phyloP scores from a whole-genome alignment of 92 coral and sea anemone genomes.

The Heteractis magnifica region DNA sequence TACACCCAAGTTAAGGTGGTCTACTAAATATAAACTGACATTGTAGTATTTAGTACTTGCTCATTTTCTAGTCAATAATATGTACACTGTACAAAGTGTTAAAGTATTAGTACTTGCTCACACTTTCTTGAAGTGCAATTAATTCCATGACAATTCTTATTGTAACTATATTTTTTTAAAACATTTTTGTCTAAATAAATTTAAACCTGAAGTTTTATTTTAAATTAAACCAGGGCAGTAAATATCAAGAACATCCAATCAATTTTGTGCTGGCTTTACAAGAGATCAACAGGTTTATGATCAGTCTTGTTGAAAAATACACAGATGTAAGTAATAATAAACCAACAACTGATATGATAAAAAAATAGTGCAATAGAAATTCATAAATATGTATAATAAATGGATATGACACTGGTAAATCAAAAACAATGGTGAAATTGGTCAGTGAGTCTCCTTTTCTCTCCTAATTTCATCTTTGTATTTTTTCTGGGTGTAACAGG shows the following conservation, averaged over 20 bases:
- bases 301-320: constrained; percentile 15
- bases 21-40: too few species aligned
- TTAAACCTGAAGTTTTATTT: not conserved
- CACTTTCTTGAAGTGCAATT: not conserved
- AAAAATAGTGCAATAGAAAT: not conserved
- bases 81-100: too few species aligned
- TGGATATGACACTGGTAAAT: too few species aligned
- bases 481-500: too few species aligned
- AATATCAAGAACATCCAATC: constrained; percentile 54
- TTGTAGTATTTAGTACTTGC: too few species aligned
- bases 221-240: constrained; percentile 23
- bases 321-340: constrained; percentile 3
- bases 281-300: constrained; percentile 41
- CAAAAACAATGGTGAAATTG: too few species aligned
- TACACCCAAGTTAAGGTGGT: too few species aligned
- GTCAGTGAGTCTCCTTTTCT: too few species aligned
- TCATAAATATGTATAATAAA: too few species aligned
- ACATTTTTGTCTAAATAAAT: not conserved
- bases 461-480: too few species aligned
- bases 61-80: too few species aligned
- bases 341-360: not conserved
- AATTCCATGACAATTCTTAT: too few species aligned
- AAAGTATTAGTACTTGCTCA: not conserved
- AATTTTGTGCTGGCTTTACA: constrained; percentile 40
- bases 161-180: not conserved